A percentile compares a stretch with the other conserved stretches of the same genome.
Evolutionary conservation across 2,797 vertebrate species (phyloP).

Genomic region (Heterohyrax brucei): DNA sequence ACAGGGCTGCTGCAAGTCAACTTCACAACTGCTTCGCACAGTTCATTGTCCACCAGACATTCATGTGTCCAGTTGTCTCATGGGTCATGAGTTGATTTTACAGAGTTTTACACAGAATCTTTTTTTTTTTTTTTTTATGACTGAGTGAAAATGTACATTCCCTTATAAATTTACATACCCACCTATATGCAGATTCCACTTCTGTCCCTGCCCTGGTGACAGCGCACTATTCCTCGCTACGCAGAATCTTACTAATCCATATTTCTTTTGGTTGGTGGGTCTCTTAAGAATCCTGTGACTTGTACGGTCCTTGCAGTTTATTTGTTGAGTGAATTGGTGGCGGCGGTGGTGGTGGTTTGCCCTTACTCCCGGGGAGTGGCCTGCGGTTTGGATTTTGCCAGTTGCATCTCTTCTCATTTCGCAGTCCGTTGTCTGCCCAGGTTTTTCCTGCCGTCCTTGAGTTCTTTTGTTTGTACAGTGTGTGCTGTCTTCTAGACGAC

Average conservation of each 20-base stretch:
- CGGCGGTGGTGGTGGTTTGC: slow-evolving; percentile 15
- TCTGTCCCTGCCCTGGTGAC: too few species aligned
- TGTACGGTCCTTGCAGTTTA: neutral
- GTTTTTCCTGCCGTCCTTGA: neutral
- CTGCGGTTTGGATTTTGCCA: neutral
- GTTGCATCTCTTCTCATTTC: neutral
- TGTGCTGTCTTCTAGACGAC: neutral
- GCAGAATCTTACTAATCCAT: neutral
- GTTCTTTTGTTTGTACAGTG: neutral
- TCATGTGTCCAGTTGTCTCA: neutral
- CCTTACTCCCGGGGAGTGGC: neutral
- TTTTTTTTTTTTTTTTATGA: too few species aligned
- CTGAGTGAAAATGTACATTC: too few species aligned
- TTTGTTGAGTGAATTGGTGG: slow-evolving; percentile 28
- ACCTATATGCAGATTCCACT: too few species aligned
- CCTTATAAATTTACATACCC: too few species aligned
- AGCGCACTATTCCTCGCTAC: too few species aligned
- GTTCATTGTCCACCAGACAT: neutral
- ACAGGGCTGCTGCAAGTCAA: neutral
- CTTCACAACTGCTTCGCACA: neutral
- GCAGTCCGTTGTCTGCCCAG: neutral
- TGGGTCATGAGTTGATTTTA: slow-evolving; percentile 35
- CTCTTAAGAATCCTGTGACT: slow-evolving; percentile 2
- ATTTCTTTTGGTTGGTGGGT: neutral
- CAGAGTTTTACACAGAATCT: neutral